Evolutionary conservation across 1,140 invertebrate genomes (phyloP).

Genomic region (Caenorhabditis latens): DNA sequence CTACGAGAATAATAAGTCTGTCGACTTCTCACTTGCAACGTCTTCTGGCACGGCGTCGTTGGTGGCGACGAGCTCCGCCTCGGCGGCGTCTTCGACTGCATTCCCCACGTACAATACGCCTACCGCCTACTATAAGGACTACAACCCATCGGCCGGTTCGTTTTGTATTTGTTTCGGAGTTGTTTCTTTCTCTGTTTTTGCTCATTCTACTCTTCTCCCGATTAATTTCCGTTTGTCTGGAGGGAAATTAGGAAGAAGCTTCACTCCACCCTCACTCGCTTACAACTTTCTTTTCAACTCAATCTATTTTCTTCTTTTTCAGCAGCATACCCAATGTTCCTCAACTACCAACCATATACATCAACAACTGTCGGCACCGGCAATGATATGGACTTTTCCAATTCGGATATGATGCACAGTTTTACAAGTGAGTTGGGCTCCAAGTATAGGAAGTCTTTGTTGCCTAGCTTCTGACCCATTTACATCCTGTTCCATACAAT

Average conservation of each 20-base stretch:
- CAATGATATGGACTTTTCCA: not conserved
- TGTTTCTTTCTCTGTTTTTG: not conserved
- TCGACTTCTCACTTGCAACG: slow-evolving; percentile 3
- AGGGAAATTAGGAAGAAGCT: not conserved
- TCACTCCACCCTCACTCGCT: not conserved
- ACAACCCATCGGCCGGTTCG: not conserved
- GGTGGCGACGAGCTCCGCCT: not conserved
- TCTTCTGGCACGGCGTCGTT: not conserved
- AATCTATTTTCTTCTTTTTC: not conserved
- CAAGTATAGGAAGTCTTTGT: too few species aligned
- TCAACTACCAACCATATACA: slow-evolving; percentile 8
- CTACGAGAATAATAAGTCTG: slow-evolving; percentile 32
- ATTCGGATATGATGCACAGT: slow-evolving; percentile 26
- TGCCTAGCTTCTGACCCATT: not conserved
- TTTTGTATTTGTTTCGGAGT: not conserved
- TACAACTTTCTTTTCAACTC: slow-evolving; percentile 26
- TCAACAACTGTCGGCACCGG: not conserved
- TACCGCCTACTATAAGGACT: slow-evolving; percentile 24
- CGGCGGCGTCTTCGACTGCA: not conserved
- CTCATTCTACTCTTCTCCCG: not conserved
- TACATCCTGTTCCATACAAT: not conserved
- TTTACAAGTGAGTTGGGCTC: not conserved
- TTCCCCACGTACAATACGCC: not conserved
- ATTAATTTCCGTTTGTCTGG: not conserved
- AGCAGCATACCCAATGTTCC: slow-evolving; percentile 37